Base-by-base conservation (phyloP, 2,113 vertebrate genomes). In the Chaenocephalus aceratus region DNA sequence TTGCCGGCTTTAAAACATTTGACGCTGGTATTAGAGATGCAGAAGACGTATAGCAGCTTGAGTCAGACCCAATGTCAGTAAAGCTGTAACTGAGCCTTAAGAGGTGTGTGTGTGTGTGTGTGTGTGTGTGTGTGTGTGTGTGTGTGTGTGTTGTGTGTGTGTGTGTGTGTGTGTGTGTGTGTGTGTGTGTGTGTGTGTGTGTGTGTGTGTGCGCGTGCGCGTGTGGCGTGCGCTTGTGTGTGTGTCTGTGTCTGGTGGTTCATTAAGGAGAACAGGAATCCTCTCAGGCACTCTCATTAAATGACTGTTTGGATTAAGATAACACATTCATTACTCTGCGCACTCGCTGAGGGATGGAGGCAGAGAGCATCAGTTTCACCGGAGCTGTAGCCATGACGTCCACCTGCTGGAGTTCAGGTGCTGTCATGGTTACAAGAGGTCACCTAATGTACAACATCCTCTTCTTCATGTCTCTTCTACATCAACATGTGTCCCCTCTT, bases 261-360 rank as follows among this genome's bases (percentile, higher is more conserved):
- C 58, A 71, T 71, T 71, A 71, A 76, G 61, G 67, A 76, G 80
- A 76, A 71, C 59, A 82, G 23, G 53, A 59, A 71, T 59, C 44
- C 54, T 48, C 68, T 71, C 54, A 71, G 60, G 80, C 12, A 18
- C 46, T 12, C 46, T 77, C 59, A 71, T 76, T 76, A 82, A 82
- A 76, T 76, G 30, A 71, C 74, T 77, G 74, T 82, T 82, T 82
- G 80, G 73, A 72, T 82, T 82, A 72, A 72, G 74, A 82, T 76
- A 46, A 71, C 70, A 82, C 63, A 71, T 56, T 69, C 72, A 82
- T 82, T 82, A 82, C 26, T 66, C 73, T 51, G 64, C 66, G 68
- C 68, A 77, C 74, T 48, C 67, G 60, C 10, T 65, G 66, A 82
- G 16, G 23, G 23, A 48, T 21, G 75, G 65, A 62, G 51, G 26